These are phyloP conservation scores for Epinephelus malabaricus DNA, from an alignment of 2,797 vertebrate genomes.

Conservation along the genomic window DNA sequence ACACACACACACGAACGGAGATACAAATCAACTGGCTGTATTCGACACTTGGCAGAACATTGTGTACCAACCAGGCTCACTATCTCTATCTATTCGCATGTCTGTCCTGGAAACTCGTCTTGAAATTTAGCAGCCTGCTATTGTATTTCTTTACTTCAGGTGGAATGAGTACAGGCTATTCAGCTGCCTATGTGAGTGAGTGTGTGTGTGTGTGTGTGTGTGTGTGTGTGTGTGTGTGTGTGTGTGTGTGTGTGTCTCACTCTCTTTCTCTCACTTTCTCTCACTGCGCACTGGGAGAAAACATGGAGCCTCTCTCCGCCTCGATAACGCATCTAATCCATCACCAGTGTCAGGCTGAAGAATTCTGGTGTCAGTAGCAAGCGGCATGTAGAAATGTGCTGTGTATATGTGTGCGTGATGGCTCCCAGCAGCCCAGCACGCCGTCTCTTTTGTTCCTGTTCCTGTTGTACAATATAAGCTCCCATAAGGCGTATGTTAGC, in stretches of 20 bases:
- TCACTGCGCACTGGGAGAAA: constrained; percentile 65
- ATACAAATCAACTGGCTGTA: constrained; percentile 36
- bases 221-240: no score
- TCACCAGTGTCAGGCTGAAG: constrained; percentile 86
- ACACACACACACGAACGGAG: constrained; percentile 8
- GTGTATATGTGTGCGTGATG: constrained; percentile 56
- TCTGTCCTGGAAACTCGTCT: constrained; percentile 57
- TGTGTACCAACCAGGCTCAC: constrained; percentile 36
- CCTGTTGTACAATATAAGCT: constrained; percentile 78
- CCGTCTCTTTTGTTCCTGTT: constrained; percentile 75
- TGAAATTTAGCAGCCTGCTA: constrained; percentile 68
- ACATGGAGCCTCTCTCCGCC: constrained; percentile 79
- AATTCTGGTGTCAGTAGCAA: constrained; percentile 83
- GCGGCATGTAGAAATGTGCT: constrained; percentile 64
- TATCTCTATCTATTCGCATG: constrained; percentile 53
- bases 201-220: not conserved
- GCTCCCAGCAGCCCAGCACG: constrained; percentile 68
- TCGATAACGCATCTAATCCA: constrained; percentile 88
- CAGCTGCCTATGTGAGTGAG: constrained; percentile 32
- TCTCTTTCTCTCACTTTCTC: constrained; percentile 46
- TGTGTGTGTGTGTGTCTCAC: not conserved
- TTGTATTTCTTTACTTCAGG: constrained; percentile 71
- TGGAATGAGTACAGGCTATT: constrained; percentile 59
- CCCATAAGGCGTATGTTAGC: constrained; percentile 79
- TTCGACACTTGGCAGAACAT: constrained; percentile 46